Percentiles rank a stretch among this genome's conserved stretches.
These are phyloP conservation scores for Orthosia incerta DNA, from an alignment of 2,888 invertebrate genomes.

Conservation along the genomic window DNA sequence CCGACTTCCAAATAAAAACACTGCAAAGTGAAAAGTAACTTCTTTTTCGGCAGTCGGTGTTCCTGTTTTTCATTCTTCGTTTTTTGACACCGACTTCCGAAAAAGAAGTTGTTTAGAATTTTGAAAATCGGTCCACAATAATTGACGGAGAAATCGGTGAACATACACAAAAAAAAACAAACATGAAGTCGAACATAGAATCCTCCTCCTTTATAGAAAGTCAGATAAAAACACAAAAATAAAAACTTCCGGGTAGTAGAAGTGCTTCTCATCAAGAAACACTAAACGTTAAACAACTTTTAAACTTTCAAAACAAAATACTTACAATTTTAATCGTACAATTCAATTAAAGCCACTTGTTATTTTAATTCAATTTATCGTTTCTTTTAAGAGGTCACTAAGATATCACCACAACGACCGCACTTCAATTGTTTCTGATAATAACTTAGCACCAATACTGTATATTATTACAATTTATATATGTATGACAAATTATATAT, in stretches of 20 bases:
- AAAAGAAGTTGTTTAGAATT: no score
- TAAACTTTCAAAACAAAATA: not conserved
- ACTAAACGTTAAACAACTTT: not conserved
- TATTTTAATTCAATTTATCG: conserved; percentile 27
- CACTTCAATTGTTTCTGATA: conserved; percentile 50
- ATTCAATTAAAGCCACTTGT: conserved; percentile 7
- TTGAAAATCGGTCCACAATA: no score
- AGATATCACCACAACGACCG: conserved; percentile 33
- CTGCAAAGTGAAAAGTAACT: no score
- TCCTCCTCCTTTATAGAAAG: no score
- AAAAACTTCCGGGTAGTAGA: not conserved
- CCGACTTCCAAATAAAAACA: no score
- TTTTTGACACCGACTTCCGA: no score
- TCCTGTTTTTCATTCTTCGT: no score
- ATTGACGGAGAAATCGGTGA: no score
- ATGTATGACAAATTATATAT: conserved; percentile 24
- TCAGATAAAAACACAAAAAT: no score
- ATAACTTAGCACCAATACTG: conserved; percentile 52
- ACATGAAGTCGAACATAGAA: no score
- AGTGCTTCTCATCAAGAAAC: not conserved
- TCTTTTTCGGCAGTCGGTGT: no score
- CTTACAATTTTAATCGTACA: conserved; percentile 16
- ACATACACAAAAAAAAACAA: no score
- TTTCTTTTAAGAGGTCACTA: conserved; percentile 38
- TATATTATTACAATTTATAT: conserved; percentile 17